Evolutionary conservation across 2,113 vertebrate genomes (phyloP).

Genomic region (Plestiodon gilberti): DNA sequence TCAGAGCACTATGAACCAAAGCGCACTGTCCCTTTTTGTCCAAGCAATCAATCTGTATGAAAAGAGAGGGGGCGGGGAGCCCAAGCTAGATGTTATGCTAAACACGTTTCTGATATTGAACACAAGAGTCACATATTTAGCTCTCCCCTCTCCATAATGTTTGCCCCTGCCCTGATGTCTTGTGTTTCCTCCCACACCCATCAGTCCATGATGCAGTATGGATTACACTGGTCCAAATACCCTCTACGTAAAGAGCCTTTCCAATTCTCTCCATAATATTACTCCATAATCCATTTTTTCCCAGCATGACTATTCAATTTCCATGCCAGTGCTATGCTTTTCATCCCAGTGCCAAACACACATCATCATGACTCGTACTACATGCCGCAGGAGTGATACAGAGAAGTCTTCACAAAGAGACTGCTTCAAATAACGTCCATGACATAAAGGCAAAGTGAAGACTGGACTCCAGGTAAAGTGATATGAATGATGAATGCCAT

Average conservation of each 20-base stretch:
- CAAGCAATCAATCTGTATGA: slow-evolving; percentile 84
- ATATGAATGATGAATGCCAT: background rate
- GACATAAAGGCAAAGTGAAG: too few relatives aligned
- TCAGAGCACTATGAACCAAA: slow-evolving; percentile 90
- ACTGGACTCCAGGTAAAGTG: too few relatives aligned
- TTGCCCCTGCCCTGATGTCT: background rate
- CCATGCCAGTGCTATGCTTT: background rate
- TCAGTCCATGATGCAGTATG: too few relatives aligned
- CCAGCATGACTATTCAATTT: background rate
- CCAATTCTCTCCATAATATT: background rate
- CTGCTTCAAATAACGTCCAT: too few relatives aligned
- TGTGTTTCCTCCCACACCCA: background rate
- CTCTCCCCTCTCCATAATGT: background rate
- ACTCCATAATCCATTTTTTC: background rate
- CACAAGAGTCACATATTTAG: background rate
- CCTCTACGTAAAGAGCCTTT: too few relatives aligned
- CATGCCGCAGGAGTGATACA: background rate
- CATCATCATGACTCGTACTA: background rate
- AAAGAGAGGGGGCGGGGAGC: background rate
- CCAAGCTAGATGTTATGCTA: background rate
- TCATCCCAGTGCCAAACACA: background rate
- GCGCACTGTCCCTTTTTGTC: slow-evolving; percentile 97
- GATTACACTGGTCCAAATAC: too few relatives aligned
- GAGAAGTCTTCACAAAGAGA: background rate
- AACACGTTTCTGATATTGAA: background rate